Conservation (phyloP, 2,888 invertebrate species). For the Seira musarum region DNA sequence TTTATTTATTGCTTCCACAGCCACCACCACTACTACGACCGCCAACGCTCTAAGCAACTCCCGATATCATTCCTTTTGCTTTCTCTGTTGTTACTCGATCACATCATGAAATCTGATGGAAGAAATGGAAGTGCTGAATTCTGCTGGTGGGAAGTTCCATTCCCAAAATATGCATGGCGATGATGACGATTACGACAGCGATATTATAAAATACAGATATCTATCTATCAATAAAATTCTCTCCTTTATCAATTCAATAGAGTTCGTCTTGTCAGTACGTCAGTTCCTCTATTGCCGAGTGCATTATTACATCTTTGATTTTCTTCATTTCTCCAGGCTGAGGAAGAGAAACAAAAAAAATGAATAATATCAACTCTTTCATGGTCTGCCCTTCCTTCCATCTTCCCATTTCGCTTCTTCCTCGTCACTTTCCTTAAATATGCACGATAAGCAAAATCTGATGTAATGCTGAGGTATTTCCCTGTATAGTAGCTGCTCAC, state of each 20-base stretch:
- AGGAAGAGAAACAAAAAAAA: not conserved
- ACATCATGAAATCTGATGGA: not conserved
- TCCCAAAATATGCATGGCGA: not conserved
- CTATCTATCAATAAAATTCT: conserved; percentile 27
- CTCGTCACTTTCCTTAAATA: not conserved
- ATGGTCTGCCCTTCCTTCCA: conserved; percentile 60
- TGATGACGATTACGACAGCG: conserved; percentile 3
- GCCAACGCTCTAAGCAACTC: conserved; percentile 9
- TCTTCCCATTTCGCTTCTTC: conserved; percentile 20
- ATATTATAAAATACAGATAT: conserved; percentile 24
- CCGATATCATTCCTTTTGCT: not conserved
- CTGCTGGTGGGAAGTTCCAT: not conserved
- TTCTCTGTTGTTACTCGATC: not conserved
- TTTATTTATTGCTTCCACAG: conserved; percentile 18
- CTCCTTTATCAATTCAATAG: conserved; percentile 14
- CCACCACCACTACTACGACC: not conserved
- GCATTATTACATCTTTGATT: conserved; percentile 15
- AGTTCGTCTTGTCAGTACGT: not conserved
- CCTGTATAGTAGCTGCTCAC: not conserved
- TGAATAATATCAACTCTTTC: no score
- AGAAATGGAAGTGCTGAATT: conserved; percentile 1
- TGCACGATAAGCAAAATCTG: conserved; percentile 7
- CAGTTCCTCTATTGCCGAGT: not conserved
- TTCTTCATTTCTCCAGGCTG: not conserved
- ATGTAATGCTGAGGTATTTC: not conserved